Conservation (phyloP, 2,113 vertebrate genomes). For the Pseudopodoces humilis region DNA sequence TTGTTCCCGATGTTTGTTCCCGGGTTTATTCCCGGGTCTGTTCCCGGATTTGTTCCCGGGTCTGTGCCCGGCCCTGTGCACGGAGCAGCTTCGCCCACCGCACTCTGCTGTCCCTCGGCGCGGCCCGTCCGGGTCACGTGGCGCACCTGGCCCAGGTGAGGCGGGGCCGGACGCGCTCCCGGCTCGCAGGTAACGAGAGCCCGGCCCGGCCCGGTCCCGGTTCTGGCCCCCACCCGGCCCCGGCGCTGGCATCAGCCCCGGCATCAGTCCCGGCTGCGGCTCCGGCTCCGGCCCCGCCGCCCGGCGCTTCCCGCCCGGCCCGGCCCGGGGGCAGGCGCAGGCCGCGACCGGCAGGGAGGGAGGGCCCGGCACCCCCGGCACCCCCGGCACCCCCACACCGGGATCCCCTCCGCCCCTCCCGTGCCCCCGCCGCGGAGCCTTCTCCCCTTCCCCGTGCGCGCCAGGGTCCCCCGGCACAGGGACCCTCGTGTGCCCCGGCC, state of each 20-base stretch:
- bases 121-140: constrained; percentile 73
- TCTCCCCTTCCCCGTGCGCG: neutral
- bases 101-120: constrained; percentile 64
- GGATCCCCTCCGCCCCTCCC: neutral
- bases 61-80: neutral
- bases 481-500: no score
- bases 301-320: no score
- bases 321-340: no score
- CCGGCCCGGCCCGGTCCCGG: neutral
- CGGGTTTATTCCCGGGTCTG: neutral
- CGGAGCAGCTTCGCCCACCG: constrained; percentile 13
- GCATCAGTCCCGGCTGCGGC: no score
- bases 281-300: no score
- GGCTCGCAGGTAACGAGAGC: constrained; percentile 69
- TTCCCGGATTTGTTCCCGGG: neutral
- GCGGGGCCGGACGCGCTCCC: constrained; percentile 58
- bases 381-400: neutral
- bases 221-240: no score
- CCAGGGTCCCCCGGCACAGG: no score
- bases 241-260: no score
- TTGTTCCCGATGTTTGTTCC: neutral
- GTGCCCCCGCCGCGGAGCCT: neutral
- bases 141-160: constrained; percentile 75
- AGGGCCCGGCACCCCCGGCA: no score
- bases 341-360: neutral